These are phyloP conservation scores for Phocoena sinus DNA, from an alignment of 2,113 vertebrate genomes.

Conservation along the genomic window DNA sequence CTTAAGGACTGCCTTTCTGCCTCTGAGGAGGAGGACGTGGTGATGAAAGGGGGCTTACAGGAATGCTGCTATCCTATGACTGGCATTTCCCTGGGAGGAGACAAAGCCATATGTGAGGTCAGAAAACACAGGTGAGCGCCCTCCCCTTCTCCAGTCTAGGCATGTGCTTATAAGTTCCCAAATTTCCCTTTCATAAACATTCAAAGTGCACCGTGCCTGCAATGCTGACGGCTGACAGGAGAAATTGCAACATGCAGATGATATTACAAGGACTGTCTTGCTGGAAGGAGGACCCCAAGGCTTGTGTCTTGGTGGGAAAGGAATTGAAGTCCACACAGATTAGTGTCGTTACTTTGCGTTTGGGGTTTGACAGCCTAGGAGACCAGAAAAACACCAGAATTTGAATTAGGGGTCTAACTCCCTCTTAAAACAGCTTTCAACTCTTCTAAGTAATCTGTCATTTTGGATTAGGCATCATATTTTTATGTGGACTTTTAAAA, in stretches of 20 bases:
- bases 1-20: not conserved
- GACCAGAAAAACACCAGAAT: not conserved
- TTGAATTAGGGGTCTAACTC: not conserved
- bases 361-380: not conserved
- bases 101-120: not conserved
- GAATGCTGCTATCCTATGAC: not conserved
- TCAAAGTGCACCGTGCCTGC: not conserved
- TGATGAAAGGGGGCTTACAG: not conserved
- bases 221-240: not conserved
- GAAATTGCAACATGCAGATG: not conserved
- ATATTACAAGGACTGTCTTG: not conserved
- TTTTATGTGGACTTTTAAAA: not conserved
- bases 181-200: not conserved
- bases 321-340: not conserved
- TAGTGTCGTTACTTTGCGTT: not conserved
- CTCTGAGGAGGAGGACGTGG: not conserved
- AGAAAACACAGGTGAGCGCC: not conserved
- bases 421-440: not conserved
- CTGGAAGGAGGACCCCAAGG: not conserved
- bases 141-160: not conserved
- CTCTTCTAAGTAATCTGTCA: not conserved
- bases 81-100: not conserved
- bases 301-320: not conserved
- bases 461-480: not conserved
- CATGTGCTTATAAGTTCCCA: not conserved